Percentiles rank a stretch among this genome's conserved stretches.
Evolutionary conservation across 2,113 vertebrate genomes (phyloP).

Genomic region (Sitta europaea): DNA sequence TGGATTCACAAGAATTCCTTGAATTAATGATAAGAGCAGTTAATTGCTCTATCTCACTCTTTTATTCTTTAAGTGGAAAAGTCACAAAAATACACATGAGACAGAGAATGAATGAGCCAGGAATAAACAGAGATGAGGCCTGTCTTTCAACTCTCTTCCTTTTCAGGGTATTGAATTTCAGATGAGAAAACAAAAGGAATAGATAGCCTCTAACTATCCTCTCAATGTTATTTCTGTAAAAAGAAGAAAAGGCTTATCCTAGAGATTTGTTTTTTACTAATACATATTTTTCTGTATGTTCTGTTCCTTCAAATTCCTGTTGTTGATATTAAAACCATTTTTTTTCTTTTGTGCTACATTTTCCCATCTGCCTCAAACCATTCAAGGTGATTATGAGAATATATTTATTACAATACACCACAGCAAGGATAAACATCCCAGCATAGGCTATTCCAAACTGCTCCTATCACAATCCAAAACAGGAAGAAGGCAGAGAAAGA

Average conservation of each 20-base stretch:
- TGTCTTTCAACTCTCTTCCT: neutral
- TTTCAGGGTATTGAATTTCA: neutral
- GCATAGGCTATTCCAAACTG: neutral
- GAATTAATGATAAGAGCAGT: neutral
- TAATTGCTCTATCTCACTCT: neutral
- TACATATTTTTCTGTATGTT: accelerated
- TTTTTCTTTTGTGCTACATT: neutral
- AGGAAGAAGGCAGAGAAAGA: neutral
- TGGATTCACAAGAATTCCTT: neutral
- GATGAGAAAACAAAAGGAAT: neutral
- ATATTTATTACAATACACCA: neutral
- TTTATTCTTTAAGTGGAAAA: neutral
- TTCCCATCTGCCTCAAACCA: neutral
- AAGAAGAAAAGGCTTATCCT: neutral
- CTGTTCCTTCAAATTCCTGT: neutral
- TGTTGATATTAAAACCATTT: neutral
- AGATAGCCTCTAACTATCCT: neutral
- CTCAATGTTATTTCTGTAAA: neutral
- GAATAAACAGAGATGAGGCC: neutral
- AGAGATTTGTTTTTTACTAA: neutral
- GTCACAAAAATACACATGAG: neutral
- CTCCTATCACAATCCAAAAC: neutral
- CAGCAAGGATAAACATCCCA: neutral
- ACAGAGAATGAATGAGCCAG: neutral
- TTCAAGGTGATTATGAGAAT: neutral